Evolutionary conservation across 2,888 invertebrate genomes (phyloP), one percentile per base, ranked within the genome.

Genomic region (Eledona agricola): DNA sequence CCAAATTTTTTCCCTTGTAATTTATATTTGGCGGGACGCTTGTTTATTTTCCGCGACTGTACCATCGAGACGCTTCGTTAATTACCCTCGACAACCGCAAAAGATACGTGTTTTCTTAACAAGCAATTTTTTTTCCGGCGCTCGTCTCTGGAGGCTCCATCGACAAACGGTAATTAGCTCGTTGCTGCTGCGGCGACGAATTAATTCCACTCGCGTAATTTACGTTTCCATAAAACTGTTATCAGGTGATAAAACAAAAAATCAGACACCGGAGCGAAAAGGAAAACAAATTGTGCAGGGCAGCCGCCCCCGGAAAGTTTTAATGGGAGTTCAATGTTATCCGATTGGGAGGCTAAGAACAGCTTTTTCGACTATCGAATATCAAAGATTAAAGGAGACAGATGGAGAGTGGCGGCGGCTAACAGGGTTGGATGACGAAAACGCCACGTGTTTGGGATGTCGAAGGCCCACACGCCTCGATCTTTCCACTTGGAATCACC

Each of bases 341-440:
- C 62, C 65, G 63, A 64, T 63, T 62, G 60, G 57, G 59, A 63
- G 52, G 62, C 55, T 54, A 49, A 55, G 56, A 59, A 60, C 60
- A 60, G 57, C 60, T 58, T 63, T 58, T 63, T 46, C 50, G 55
- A 59, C 64, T 64, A 70, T 71, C 68, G 65, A 65, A 67, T 70
- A 66, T 69, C 68, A 65, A 68, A 69, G 67, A 70, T 70, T 69
- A 66, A 64, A 56, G 59, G 59, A 63, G 66, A 60, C 65, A 65
- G 58, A 63, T 61, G 64, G 62, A 58, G 51, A 59, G 56, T 59
- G 57, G 59, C 46, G 50, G 57, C 50, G 49, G 50, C 47, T 40
- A 59, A 53, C 50, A 50, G 58, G 58, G 58, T 55, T 50, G 51
- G 43, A 53, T 57, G 52, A 58, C 60, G 56, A 49, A 59, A 23